These are phyloP conservation scores for Sinella curviseta DNA, from an alignment of 1,140 invertebrate genomes.

Conservation along the genomic window DNA sequence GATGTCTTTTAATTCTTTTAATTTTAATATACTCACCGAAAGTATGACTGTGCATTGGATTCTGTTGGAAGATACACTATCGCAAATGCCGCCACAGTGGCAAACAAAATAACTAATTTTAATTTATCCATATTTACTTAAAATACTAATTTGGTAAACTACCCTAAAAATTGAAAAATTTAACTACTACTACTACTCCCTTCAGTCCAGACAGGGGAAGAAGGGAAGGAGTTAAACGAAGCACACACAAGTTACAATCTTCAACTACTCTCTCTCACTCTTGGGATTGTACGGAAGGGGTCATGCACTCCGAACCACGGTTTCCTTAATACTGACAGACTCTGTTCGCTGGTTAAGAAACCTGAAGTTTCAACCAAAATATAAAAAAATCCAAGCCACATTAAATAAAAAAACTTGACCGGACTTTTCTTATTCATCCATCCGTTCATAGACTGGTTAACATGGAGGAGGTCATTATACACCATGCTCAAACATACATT, in stretches of 20 bases:
- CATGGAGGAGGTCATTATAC: conserved; percentile 22
- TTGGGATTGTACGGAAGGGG: conserved; percentile 7
- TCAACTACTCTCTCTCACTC: neutral
- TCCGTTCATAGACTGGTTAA: conserved; percentile 24
- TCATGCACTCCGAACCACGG: conserved; percentile 40
- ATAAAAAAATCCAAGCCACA: conserved; percentile 16
- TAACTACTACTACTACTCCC: neutral
- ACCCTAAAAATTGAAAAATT: neutral
- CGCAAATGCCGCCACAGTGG: conserved; percentile 42
- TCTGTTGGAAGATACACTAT: conserved; percentile 44
- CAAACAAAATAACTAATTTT: conserved; percentile 44
- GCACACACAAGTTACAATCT: neutral
- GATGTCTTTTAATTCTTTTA: neutral
- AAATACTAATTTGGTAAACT: conserved; percentile 30
- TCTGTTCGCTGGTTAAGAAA: conserved; percentile 4
- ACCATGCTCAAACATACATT: neutral
- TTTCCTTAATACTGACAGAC: conserved; percentile 25
- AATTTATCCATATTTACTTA: conserved; percentile 48
- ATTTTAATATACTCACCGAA: conserved; percentile 44
- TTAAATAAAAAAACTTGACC: conserved; percentile 21
- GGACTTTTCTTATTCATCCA: conserved; percentile 23
- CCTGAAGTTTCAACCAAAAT: conserved; percentile 8
- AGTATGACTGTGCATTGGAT: conserved; percentile 48
- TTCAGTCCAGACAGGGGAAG: neutral
- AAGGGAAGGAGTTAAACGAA: neutral